Percentiles rank a stretch among this genome's conserved stretches.
Evolutionary conservation across 2,113 vertebrate genomes (phyloP).

Genomic region (Cairina moschata): DNA sequence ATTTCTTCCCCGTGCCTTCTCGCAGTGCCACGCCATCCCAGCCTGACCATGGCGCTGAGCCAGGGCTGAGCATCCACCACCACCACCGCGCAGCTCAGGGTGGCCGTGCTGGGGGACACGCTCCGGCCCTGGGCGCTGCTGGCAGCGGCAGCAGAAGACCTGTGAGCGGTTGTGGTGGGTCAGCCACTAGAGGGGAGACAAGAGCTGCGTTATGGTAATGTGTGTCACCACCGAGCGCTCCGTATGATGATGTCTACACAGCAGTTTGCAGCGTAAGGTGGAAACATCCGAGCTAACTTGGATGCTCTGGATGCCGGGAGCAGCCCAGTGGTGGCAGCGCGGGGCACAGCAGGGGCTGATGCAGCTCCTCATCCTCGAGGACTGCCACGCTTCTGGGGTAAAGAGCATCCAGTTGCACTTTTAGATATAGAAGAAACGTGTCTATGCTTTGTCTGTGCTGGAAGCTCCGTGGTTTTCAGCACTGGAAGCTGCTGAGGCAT

Average conservation of each 20-base stretch:
- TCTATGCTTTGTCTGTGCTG: rapidly evolving
- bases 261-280: rapidly evolving
- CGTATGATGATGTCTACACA: rapidly evolving
- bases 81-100: rapidly evolving
- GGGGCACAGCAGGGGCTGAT: rapidly evolving
- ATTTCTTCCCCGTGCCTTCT: rapidly evolving
- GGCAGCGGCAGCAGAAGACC: neutral
- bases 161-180: neutral
- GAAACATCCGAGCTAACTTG: rapidly evolving
- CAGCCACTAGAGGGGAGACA: constrained; percentile 56
- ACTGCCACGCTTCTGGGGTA: rapidly evolving
- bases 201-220: neutral
- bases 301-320: neutral
- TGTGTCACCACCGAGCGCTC: rapidly evolving
- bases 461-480: neutral
- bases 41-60: neutral
- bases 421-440: rapidly evolving
- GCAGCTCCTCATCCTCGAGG: rapidly evolving
- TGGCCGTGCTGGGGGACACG: neutral
- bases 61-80: rapidly evolving
- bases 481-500: rapidly evolving
- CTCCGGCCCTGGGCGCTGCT: neutral
- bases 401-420: rapidly evolving
- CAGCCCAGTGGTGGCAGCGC: rapidly evolving
- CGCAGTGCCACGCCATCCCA: rapidly evolving